Percentiles rank a stretch among this genome's conserved stretches.
These are phyloP conservation scores for Malurus cyaneus DNA, from an alignment of 2,113 vertebrate genomes.

Conservation along the genomic window DNA sequence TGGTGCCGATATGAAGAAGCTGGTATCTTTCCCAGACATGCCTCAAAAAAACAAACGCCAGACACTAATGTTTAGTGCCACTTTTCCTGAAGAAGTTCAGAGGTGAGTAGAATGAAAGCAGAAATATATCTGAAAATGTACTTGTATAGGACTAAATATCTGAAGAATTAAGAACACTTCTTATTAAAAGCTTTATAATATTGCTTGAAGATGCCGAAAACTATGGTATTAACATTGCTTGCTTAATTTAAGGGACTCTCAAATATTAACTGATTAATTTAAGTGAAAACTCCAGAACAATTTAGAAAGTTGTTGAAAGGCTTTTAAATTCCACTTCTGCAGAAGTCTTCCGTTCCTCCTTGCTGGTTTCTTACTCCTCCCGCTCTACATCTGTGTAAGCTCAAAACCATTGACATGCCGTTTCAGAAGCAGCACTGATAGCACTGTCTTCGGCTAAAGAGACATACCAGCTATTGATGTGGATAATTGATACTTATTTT, in stretches of 20 bases:
- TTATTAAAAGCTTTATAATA: not conserved
- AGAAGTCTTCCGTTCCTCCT: not conserved
- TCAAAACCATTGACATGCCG: not conserved
- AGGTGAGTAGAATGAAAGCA: conserved; percentile 72
- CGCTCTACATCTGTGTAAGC: not conserved
- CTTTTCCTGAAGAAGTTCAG: conserved; percentile 90
- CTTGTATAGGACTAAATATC: not conserved
- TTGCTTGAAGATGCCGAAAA: not conserved
- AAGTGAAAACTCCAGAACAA: not conserved
- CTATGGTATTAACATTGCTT: not conserved
- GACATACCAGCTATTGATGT: not conserved
- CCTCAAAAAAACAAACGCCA: conserved; percentile 86
- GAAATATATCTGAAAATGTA: not conserved
- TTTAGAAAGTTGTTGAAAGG: not conserved
- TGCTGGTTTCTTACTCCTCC: not conserved
- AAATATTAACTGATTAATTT: not conserved
- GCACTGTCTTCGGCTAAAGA: not conserved
- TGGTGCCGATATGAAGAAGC: conserved; percentile 83
- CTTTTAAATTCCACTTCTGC: not conserved
- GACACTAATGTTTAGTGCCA: conserved; percentile 96
- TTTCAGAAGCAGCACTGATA: not conserved
- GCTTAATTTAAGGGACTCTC: not conserved
- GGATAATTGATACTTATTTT: not conserved
- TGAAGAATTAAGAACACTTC: not conserved
- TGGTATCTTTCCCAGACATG: conserved; percentile 85